Conservation (phyloP, 2,888 invertebrate genomes). For the Pinctada fucata region DNA sequence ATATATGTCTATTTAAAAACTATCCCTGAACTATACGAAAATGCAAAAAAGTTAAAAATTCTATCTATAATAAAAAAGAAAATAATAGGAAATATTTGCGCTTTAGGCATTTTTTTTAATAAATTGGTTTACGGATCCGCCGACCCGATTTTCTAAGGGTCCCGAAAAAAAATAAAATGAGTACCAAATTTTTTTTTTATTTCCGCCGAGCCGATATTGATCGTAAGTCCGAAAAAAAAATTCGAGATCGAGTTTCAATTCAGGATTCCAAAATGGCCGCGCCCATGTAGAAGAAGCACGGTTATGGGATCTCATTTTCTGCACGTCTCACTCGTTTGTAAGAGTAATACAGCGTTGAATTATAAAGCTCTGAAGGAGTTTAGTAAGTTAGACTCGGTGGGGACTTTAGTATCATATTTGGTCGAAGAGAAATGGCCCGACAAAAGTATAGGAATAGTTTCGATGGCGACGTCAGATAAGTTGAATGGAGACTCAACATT, state of each 20-base stretch:
- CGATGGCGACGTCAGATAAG: neutral
- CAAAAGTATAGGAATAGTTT: neutral
- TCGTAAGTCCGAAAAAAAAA: neutral
- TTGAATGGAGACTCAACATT: neutral
- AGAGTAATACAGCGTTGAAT: neutral
- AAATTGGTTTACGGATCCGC: conserved; percentile 13
- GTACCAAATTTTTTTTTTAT: neutral
- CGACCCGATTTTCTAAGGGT: conserved; percentile 13
- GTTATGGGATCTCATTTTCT: too few relatives aligned
- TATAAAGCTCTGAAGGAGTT: neutral
- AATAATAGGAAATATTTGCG: too few relatives aligned
- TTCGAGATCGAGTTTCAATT: neutral
- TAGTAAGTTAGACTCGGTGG: neutral
- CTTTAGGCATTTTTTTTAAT: neutral
- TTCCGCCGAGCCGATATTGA: neutral
- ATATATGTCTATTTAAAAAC: too few relatives aligned
- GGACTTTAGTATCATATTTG: neutral
- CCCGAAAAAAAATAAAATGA: conserved; percentile 2
- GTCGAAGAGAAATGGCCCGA: neutral
- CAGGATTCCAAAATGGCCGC: neutral
- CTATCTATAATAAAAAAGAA: too few relatives aligned
- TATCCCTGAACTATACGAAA: too few relatives aligned
- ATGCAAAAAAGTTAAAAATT: too few relatives aligned
- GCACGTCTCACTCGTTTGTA: neutral
- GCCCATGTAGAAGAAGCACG: neutral